A percentile compares a stretch with the other conserved stretches of the same genome.
phyloP scores from a whole-genome alignment of 2,797 vertebrate genomes.

The Lagodon rhomboides region DNA sequence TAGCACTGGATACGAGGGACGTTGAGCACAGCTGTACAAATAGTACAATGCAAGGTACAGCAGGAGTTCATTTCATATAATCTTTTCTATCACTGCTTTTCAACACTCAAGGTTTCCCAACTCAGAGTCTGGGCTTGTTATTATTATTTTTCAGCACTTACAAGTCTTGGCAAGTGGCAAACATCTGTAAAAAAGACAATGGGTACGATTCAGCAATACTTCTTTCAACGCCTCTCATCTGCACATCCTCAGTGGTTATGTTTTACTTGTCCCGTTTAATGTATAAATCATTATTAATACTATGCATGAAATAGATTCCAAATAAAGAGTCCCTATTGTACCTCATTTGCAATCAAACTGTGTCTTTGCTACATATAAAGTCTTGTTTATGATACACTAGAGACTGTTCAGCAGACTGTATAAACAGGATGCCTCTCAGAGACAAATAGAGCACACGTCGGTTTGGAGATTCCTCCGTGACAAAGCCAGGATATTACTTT shows the following conservation, averaged over 20 bases:
- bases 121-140: slow-evolving; percentile 14
- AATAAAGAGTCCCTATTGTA: slow-evolving; percentile 1
- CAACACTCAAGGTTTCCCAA: slow-evolving; percentile 24
- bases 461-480: slow-evolving; percentile 69
- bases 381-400: slow-evolving; percentile 64
- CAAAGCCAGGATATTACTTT: slow-evolving; percentile 71
- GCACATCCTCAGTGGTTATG: slow-evolving; percentile 1
- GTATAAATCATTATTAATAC: slow-evolving; percentile 33
- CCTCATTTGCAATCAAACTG: slow-evolving; percentile 12
- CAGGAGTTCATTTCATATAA: slow-evolving; percentile 30
- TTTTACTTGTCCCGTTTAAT: slow-evolving; percentile 29
- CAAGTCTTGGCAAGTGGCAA: slow-evolving; percentile 48
- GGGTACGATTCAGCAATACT: neutral
- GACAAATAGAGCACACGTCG: slow-evolving; percentile 47
- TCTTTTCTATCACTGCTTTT: slow-evolving; percentile 40
- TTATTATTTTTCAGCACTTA: slow-evolving; percentile 25
- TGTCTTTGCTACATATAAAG: slow-evolving; percentile 36
- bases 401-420: slow-evolving; percentile 27
- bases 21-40: slow-evolving; percentile 37
- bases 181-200: slow-evolving; percentile 22
- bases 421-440: slow-evolving; percentile 78
- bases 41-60: slow-evolving; percentile 1
- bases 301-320: slow-evolving; percentile 8
- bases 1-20: neutral
- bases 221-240: slow-evolving; percentile 8